Evolutionary conservation across 2,888 invertebrate genomes (phyloP).

Genomic region (Beris morrisii): DNA sequence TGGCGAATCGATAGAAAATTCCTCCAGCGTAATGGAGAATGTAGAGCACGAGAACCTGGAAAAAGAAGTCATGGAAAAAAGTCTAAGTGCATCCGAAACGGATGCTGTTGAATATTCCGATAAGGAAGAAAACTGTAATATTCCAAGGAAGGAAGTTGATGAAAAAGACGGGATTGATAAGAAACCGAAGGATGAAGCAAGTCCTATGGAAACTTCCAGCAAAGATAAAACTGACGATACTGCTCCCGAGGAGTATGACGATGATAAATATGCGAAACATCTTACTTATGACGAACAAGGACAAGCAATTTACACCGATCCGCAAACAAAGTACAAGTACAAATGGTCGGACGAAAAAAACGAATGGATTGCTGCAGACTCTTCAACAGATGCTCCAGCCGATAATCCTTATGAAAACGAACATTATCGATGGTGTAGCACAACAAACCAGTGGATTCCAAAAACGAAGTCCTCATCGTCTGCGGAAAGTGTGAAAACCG

Average conservation of each 20-base stretch:
- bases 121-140: not conserved
- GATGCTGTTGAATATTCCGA: not conserved
- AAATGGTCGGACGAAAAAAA: constrained; percentile 62
- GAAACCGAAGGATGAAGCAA: not conserved
- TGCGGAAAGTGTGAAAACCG: constrained; percentile 49
- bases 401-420: constrained; percentile 52
- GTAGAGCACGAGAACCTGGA: constrained; percentile 36
- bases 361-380: constrained; percentile 56
- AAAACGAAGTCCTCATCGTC: constrained; percentile 46
- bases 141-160: no score
- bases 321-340: constrained; percentile 67
- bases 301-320: constrained; percentile 74
- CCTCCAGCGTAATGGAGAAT: constrained; percentile 32
- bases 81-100: constrained; percentile 3
- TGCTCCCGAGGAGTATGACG: not conserved
- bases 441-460: constrained; percentile 59
- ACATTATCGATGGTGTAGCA: constrained; percentile 52
- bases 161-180: not conserved
- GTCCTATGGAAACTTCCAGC: not conserved
- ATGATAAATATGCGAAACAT: constrained; percentile 59
- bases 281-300: constrained; percentile 69
- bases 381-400: constrained; percentile 43
- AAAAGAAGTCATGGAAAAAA: constrained; percentile 30
- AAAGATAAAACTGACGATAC: constrained; percentile 51
- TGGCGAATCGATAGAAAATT: constrained; percentile 12